phyloP scores from a whole-genome alignment of 1,140 invertebrate genomes.

The Lepeophtheirus salmonis region DNA sequence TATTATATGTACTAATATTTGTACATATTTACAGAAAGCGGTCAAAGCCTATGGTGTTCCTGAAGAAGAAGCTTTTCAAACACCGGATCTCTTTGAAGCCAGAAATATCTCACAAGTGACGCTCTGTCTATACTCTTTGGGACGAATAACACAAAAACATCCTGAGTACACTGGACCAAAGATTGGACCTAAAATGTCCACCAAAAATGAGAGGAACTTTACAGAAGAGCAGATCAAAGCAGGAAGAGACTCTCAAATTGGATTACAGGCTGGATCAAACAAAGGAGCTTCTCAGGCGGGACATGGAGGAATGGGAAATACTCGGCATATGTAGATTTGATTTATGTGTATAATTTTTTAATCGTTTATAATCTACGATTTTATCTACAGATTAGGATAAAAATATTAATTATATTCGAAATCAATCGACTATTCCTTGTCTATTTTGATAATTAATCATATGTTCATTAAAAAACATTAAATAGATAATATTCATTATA shows the following conservation, averaged over 20 bases:
- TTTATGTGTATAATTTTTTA: background rate
- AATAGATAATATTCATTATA: too few species aligned
- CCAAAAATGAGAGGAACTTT: constrained; percentile 78
- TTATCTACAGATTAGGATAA: too few species aligned
- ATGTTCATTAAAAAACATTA: too few species aligned
- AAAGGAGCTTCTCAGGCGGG: constrained; percentile 59
- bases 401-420: too few species aligned
- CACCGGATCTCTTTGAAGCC: constrained; percentile 86
- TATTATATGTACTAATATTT: too few species aligned
- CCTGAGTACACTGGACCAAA: constrained; percentile 72
- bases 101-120: constrained; percentile 92
- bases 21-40: constrained; percentile 76
- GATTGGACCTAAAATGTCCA: constrained; percentile 81
- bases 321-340: constrained; percentile 60
- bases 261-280: constrained; percentile 44
- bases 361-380: too few species aligned
- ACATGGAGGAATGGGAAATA: constrained; percentile 77
- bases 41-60: constrained; percentile 80
- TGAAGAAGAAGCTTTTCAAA: constrained; percentile 95
- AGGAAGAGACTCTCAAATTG: constrained; percentile 59
- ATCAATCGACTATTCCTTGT: too few species aligned
- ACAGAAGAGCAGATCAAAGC: constrained; percentile 82
- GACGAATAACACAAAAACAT: constrained; percentile 72
- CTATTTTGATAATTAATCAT: too few species aligned
- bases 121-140: constrained; percentile 65